Conservation (phyloP, 2,888 invertebrate genomes). For the Formica aserva region DNA sequence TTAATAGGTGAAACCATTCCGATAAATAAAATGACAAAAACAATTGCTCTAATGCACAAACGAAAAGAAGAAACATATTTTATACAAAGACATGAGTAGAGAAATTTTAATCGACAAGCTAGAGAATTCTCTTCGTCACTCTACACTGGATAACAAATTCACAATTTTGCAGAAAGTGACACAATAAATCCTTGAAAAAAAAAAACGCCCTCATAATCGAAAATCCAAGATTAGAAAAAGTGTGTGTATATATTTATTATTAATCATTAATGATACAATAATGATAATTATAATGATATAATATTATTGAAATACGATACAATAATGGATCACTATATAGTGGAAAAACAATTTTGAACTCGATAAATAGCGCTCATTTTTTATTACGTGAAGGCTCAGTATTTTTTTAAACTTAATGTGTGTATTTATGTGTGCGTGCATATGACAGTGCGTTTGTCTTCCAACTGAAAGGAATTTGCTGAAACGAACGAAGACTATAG, state of each 20-base stretch:
- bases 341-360: conserved; percentile 48
- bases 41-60: neutral
- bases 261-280: conserved; percentile 2
- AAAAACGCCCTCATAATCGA: neutral
- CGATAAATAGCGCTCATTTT: conserved; percentile 25
- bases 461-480: neutral
- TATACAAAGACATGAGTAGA: neutral
- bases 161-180: neutral
- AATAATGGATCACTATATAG: neutral
- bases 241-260: conserved; percentile 19
- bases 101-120: neutral
- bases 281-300: conserved; percentile 17
- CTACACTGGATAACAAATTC: neutral
- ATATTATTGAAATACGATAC: neutral
- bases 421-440: conserved; percentile 38
- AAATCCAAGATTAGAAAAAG: neutral
- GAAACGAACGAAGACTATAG: neutral
- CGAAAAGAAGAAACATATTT: neutral
- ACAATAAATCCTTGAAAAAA: neutral
- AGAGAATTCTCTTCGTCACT: neutral
- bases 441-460: conserved; percentile 14
- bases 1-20: neutral
- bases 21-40: neutral
- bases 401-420: conserved; percentile 54
- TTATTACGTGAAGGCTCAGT: conserved; percentile 55